Conservation (phyloP, 2,797 vertebrate species). For the Tokudaia tokunoshimensis region DNA sequence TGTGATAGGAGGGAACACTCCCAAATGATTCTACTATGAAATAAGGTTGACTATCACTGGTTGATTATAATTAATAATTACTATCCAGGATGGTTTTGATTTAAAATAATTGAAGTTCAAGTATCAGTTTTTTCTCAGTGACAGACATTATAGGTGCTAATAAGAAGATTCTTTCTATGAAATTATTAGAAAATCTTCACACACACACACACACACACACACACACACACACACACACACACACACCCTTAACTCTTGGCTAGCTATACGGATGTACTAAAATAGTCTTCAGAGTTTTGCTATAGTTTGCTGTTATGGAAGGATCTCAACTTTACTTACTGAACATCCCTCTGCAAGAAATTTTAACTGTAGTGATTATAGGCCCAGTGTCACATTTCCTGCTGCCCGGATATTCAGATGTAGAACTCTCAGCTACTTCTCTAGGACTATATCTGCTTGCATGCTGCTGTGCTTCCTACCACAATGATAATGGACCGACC, state of each 20-base stretch:
- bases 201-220: too few species aligned
- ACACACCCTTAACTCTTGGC: slow-evolving; percentile 16
- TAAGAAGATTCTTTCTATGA: slow-evolving; percentile 11
- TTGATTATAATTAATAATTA: slow-evolving; percentile 6
- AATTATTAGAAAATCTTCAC: slow-evolving; percentile 18
- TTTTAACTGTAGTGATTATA: slow-evolving; percentile 2
- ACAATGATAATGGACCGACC: not conserved
- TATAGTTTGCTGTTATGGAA: slow-evolving; percentile 16
- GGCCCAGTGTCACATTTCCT: not conserved
- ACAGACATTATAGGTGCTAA: slow-evolving; percentile 43
- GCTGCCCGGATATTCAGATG: not conserved
- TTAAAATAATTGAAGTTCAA: slow-evolving; percentile 63
- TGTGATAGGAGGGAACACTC: not conserved
- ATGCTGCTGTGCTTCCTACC: not conserved
- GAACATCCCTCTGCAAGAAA: slow-evolving; percentile 9
- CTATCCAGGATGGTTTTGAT: not conserved
- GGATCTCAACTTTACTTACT: slow-evolving; percentile 25
- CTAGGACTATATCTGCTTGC: not conserved
- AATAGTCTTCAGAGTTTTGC: slow-evolving; percentile 61
- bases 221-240: too few species aligned
- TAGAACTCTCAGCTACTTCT: not conserved
- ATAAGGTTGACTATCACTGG: not conserved
- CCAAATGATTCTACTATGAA: slow-evolving; percentile 16
- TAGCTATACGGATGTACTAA: slow-evolving; percentile 54
- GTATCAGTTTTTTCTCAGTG: slow-evolving; percentile 11